These are phyloP conservation scores for Rhizomys pruinosus DNA, from an alignment of 2,113 vertebrate genomes.

Conservation along the genomic window DNA sequence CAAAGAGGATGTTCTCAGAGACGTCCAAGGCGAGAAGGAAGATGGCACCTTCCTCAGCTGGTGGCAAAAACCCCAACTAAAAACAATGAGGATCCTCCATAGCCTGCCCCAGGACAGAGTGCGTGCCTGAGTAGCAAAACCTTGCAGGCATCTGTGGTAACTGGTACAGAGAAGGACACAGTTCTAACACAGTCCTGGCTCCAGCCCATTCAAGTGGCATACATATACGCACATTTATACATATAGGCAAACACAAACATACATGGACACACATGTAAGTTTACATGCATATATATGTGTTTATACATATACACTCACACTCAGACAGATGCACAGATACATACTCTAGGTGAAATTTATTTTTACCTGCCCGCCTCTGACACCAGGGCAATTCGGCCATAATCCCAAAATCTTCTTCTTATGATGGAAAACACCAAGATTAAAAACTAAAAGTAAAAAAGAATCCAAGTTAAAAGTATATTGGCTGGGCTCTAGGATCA, in stretches of 20 bases:
- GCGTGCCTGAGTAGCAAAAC: fast-evolving
- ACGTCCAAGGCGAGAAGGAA: background rate
- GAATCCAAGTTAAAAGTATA: conserved; percentile 26
- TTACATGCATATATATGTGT: background rate
- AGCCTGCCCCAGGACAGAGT: background rate
- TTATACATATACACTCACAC: background rate
- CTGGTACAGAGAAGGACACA: background rate
- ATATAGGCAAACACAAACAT: too few species aligned
- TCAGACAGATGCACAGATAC: background rate
- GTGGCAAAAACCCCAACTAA: background rate
- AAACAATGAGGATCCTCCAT: background rate
- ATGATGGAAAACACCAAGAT: conserved; percentile 91
- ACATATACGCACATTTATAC: background rate
- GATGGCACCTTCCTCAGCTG: background rate
- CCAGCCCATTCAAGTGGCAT: background rate
- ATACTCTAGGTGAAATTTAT: background rate
- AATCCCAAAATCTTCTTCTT: conserved; percentile 95
- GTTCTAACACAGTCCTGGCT: background rate
- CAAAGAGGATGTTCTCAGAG: background rate
- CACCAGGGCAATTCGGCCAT: conserved; percentile 94
- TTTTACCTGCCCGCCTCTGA: conserved; percentile 91
- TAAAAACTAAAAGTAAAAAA: conserved; percentile 87
- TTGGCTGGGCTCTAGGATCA: background rate
- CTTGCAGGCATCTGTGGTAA: background rate
- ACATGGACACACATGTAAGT: background rate